Conservation (phyloP, 2,888 invertebrate species). For the Rhogogaster chlorosoma region DNA sequence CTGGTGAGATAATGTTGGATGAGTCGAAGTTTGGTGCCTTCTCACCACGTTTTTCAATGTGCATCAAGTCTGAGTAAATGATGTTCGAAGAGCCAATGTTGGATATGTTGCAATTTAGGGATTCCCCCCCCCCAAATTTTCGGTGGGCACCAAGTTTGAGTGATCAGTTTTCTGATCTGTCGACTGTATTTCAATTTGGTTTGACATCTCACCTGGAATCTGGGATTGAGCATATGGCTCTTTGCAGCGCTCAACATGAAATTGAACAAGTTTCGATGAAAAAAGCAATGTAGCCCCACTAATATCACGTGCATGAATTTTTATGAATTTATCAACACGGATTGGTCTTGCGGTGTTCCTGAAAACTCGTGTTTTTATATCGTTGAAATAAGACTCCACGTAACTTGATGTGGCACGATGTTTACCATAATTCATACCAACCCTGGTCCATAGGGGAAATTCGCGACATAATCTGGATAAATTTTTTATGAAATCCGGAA, state of each 20-base stretch:
- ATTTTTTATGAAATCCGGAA: constrained; percentile 31
- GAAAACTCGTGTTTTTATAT: background rate
- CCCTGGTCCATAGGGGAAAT: constrained; percentile 53
- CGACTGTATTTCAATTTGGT: background rate
- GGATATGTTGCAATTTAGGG: background rate
- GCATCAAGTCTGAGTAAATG: background rate
- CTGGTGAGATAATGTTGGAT: background rate
- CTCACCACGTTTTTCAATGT: too few relatives aligned
- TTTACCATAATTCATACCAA: constrained; percentile 27
- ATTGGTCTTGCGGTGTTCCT: background rate
- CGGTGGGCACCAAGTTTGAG: background rate
- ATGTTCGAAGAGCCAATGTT: background rate
- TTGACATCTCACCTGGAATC: background rate
- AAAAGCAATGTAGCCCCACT: background rate
- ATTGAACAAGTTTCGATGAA: constrained; percentile 21
- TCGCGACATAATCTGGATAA: constrained; percentile 37
- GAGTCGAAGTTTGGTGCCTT: background rate
- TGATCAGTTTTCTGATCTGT: background rate
- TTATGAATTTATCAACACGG: constrained; percentile 12
- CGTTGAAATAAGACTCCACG: constrained; percentile 26
- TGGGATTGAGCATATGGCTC: background rate
- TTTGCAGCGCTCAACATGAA: constrained; percentile 2
- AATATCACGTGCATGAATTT: constrained; percentile 17
- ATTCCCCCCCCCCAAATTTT: background rate
- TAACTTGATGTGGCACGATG: constrained; percentile 49